Conservation (phyloP, 2,888 invertebrate species). For the Synanthedon andrenaeformis region DNA sequence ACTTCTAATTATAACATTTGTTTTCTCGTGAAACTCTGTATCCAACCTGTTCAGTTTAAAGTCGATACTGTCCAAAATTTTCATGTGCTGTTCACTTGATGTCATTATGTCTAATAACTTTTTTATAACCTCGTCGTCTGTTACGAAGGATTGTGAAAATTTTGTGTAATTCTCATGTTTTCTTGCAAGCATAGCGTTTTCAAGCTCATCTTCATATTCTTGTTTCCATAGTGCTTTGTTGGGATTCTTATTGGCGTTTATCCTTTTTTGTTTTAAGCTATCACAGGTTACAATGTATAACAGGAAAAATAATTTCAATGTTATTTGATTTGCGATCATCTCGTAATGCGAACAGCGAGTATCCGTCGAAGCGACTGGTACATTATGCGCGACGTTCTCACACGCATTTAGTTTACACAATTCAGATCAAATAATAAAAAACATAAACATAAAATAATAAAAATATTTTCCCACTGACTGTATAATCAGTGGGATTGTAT, state of each 20-base stretch:
- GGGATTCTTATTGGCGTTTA: conserved; percentile 25
- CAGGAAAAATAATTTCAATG: conserved; percentile 19
- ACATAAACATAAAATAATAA: conserved; percentile 12
- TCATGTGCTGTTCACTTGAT: conserved; percentile 55
- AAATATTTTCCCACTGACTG: neutral
- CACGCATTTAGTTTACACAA: conserved; percentile 32
- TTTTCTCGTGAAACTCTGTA: conserved; percentile 58
- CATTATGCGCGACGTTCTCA: conserved; percentile 5
- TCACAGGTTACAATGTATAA: conserved; percentile 21
- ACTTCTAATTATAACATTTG: conserved; percentile 43
- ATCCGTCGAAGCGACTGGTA: conserved; percentile 24
- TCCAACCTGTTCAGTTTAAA: conserved; percentile 53
- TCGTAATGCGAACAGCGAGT: conserved; percentile 24
- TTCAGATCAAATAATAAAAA: conserved; percentile 28
- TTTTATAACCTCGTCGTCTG: conserved; percentile 52
- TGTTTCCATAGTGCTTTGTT: conserved; percentile 52
- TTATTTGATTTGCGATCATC: conserved; percentile 25
- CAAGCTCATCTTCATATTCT: conserved; percentile 53
- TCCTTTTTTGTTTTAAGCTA: conserved; percentile 19
- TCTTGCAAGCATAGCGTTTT: conserved; percentile 39
- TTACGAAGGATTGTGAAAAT: conserved; percentile 20
- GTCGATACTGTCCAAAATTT: conserved; percentile 58
- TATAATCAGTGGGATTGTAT: too few relatives aligned
- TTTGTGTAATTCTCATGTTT: conserved; percentile 38
- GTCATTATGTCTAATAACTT: conserved; percentile 53